phyloP scores from a whole-genome alignment of 2,888 invertebrate species.

The Clitarchus hookeri region DNA sequence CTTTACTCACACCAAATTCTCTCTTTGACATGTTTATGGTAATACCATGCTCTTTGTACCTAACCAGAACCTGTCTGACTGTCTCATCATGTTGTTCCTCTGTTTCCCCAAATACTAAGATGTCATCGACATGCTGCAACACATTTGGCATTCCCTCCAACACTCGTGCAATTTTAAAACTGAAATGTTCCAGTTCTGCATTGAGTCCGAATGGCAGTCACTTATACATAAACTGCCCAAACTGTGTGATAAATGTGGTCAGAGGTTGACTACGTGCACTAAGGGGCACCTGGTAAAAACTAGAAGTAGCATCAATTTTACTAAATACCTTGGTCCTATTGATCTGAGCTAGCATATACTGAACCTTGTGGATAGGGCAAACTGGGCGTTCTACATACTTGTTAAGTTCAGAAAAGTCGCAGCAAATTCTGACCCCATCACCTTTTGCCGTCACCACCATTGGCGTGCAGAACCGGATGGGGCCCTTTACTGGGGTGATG shows the following conservation, averaged over 20 bases:
- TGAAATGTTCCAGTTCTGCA: too few relatives aligned
- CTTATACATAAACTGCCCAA: background rate
- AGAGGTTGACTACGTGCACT: background rate
- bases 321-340: background rate
- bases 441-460: background rate
- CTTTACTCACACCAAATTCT: background rate
- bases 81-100: background rate
- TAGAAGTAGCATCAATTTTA: background rate
- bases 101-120: background rate
- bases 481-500: too few relatives aligned
- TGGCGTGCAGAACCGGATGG: too few relatives aligned
- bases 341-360: background rate
- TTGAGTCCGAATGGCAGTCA: background rate
- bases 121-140: background rate
- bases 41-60: background rate
- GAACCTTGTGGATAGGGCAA: background rate
- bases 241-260: background rate
- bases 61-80: background rate
- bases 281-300: background rate
- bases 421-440: background rate
- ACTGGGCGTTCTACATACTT: background rate
- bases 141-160: slow-evolving; percentile 3
- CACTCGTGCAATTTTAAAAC: too few relatives aligned
- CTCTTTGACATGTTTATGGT: too few relatives aligned
- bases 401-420: background rate